phyloP scores from a whole-genome alignment of 2,797 vertebrate genomes.

The Lithobates pipiens region DNA sequence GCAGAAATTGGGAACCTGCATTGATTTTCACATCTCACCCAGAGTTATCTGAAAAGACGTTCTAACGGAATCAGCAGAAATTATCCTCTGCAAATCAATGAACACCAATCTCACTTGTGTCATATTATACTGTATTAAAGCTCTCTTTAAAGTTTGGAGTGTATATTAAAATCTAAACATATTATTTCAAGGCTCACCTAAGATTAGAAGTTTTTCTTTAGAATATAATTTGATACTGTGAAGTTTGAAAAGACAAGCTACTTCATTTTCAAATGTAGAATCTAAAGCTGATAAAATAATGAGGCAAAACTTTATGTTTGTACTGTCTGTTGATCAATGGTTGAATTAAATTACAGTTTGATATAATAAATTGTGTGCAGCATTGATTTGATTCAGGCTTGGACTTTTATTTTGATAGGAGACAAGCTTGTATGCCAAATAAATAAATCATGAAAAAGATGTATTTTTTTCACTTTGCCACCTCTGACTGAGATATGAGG shows the following conservation, averaged over 20 bases:
- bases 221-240: neutral
- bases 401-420: neutral
- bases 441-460: too few relatives aligned
- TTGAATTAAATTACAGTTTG: neutral
- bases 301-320: neutral
- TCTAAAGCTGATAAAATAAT: neutral
- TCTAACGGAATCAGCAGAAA: slow-evolving; percentile 57
- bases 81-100: slow-evolving; percentile 53
- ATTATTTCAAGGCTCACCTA: neutral
- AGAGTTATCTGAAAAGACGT: slow-evolving; percentile 55
- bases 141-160: slow-evolving; percentile 23
- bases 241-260: neutral
- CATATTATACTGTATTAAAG: slow-evolving; percentile 14
- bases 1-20: slow-evolving; percentile 54
- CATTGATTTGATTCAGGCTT: neutral
- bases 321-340: neutral
- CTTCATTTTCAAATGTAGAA: neutral
- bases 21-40: slow-evolving; percentile 57
- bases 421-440: too few relatives aligned
- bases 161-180: neutral
- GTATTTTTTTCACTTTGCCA: too few relatives aligned
- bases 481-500: too few relatives aligned
- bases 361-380: neutral
- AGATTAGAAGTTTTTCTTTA: slow-evolving; percentile 11
- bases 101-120: slow-evolving; percentile 42